Base-by-base conservation (phyloP, 2,888 invertebrate genomes). In the Nymphalis c-album region DNA sequence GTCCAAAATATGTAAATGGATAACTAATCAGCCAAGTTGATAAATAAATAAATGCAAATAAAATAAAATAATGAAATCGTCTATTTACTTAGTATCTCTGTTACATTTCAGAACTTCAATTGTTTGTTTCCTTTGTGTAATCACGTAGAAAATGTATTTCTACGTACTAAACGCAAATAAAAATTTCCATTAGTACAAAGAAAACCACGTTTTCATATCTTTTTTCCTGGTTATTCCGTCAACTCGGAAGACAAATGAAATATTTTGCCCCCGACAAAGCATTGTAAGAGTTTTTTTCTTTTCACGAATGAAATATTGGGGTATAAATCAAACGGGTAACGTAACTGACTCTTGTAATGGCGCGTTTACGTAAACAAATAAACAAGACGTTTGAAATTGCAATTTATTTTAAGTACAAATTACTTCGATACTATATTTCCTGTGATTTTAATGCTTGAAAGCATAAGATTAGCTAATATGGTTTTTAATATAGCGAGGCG, bases 171-270 rank as follows among this genome's bases (percentile, higher is more conserved):
- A 22, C 16, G 40, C 1, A 47, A 53, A 60, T 62, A 53, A 68
- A 68, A 53, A 48, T 22, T 58, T 47, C 58, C 51, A 16, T 20
- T 62, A 46, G 53, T 20, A 55, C 35, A 58, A 70, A 64, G 60
- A 55, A 40, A 60, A 47, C 60, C 26, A 48, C 35, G 26, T 60
- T 55, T 63, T 35, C 47, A 63, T 58, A 60, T 67, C 51, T 61
- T 67, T 70, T 58, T 61, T 64, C 53, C 58, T 58, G 64, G 26
- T 17, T 55, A 50, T 67, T 67, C 64, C 60, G 45, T 64, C 64
- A 61, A 71, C 61, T 67, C 71, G 74, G 74, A 78, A 80, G 76
- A 82, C 76, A 80, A 77, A 80, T 81, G 75, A 79, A 81, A 79
- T 75, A 78, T 77, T 81, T 77, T 74, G n/a, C 73, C 74, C 75